Evolutionary conservation across 92 coral and sea anemone species (phyloP).

Genomic region (Ricordea florida): DNA sequence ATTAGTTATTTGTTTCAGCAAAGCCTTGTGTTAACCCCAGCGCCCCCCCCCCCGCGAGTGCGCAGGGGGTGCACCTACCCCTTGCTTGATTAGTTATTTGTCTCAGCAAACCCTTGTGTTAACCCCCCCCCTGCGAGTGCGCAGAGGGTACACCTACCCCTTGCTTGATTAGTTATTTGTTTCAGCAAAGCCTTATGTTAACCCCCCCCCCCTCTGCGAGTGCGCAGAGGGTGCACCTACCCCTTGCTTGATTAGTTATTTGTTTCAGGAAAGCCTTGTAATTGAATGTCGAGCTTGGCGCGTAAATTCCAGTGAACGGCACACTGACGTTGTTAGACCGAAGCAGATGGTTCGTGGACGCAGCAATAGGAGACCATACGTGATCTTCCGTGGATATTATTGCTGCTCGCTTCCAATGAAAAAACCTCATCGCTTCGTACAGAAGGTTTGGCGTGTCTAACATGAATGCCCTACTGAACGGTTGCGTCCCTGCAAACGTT

Average conservation of each 20-base stretch:
- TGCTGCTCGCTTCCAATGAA: slow-evolving; percentile 70
- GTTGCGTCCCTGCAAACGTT: slow-evolving; percentile 87
- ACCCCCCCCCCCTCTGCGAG: too few species aligned
- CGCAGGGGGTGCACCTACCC: too few species aligned
- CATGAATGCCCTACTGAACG: slow-evolving; percentile 70
- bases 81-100: too few species aligned
- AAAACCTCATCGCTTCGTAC: slow-evolving; percentile 11
- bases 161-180: slow-evolving; percentile 49
- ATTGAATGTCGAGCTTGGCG: slow-evolving; percentile 39
- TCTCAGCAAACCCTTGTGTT: too few species aligned
- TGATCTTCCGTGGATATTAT: slow-evolving; percentile 64
- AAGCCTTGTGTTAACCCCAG: too few species aligned
- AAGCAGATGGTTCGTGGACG: slow-evolving; percentile 20
- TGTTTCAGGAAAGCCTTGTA: slow-evolving; percentile 55
- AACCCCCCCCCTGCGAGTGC: too few species aligned
- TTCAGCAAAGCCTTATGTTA: slow-evolving; percentile 54
- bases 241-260: slow-evolving; percentile 57
- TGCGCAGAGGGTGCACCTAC: too few species aligned
- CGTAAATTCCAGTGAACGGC: slow-evolving; percentile 61
- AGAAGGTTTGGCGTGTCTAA: slow-evolving; percentile 64
- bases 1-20: slow-evolving; percentile 54
- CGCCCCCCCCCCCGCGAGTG: too few species aligned
- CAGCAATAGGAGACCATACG: slow-evolving; percentile 79
- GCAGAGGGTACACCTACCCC: too few species aligned
- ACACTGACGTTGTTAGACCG: slow-evolving; percentile 37